These are phyloP conservation scores for Andrena dorsata DNA, from an alignment of 2,888 invertebrate species.

Conservation along the genomic window DNA sequence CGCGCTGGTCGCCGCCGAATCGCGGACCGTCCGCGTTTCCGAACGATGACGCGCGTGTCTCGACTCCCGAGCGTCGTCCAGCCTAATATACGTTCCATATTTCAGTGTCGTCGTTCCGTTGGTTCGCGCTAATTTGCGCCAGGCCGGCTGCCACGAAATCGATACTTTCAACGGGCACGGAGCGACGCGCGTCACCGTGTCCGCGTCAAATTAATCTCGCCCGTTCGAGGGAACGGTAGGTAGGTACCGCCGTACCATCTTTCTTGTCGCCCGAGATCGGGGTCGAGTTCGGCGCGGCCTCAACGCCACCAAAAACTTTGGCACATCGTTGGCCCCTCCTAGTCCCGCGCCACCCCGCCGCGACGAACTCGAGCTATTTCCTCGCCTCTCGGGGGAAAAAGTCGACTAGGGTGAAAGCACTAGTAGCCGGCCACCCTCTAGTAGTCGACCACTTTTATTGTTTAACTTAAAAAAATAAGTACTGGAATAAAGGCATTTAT, in stretches of 20 bases:
- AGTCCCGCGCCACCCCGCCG: too few species aligned
- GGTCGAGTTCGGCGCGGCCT: constrained; percentile 2
- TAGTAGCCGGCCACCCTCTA: too few species aligned
- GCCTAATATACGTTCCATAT: constrained; percentile 19
- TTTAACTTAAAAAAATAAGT: too few species aligned
- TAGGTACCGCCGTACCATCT: not conserved
- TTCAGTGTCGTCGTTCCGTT: constrained; percentile 5
- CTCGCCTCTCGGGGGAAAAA: too few species aligned
- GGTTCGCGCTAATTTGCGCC: constrained; percentile 18
- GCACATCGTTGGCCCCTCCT: too few species aligned
- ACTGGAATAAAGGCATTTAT: too few species aligned
- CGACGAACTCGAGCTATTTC: too few species aligned
- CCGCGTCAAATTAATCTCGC: constrained; percentile 13
- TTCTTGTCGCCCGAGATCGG: not conserved
- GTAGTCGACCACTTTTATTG: too few species aligned
- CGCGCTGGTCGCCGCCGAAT: constrained; percentile 10
- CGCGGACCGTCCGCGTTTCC: constrained; percentile 10
- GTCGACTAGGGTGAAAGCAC: too few species aligned
- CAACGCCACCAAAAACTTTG: not conserved
- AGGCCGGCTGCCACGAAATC: constrained; percentile 8
- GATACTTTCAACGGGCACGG: constrained; percentile 14
- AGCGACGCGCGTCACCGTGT: not conserved
- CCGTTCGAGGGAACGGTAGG: not conserved
- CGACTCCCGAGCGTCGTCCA: not conserved
- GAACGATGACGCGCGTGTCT: not conserved